Base-by-base conservation (phyloP, 2,888 invertebrate species). In the Lasioglossum oenotherae region DNA sequence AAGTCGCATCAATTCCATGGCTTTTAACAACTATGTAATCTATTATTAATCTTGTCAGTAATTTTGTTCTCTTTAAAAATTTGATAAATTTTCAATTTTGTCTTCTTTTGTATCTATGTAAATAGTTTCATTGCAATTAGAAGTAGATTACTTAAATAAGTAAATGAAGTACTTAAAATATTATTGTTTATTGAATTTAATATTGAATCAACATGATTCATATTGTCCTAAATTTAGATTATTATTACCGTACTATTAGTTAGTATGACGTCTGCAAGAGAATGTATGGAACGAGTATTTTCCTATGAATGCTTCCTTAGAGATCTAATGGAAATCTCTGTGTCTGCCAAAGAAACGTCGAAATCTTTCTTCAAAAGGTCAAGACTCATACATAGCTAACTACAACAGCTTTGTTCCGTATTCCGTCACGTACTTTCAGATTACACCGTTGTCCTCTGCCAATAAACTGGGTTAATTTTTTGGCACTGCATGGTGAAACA, bases 381-480 rank as follows among this genome's bases (percentile, higher is more conserved):
- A 69, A 35, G 19, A 35, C 38, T 74, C 53, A 57, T 49, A 46
- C 23, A 38, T 49, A 67, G 46, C 31, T 35, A 67, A 31, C 77
- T 44, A 41, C 5, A 60, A 64, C 64, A 67, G 67, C 67, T 69
- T 69, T 35, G 38, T 71, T 38, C 53, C 67, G 38, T 71, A 71
- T 69, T 16, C 67, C 23, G 67, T 38, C 67, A 31, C 38, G 27
- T 49, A 49, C 53, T 19, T 38, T 12, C 2, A 38, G 27, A 35
- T 19, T 27, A 49, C 14, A 71, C 53, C 49, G 53, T 53, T 53
- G 69, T 38, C 14, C 77, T 69, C n/a, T 16, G 67, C 19, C 69
- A 71, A 78, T 78, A 78, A 77, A 78, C 69, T 78, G 69, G 78
- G 69, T 69, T 69, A 78, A 71, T 53, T 53, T 71, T 67, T 78